Evolutionary conservation across 2,888 invertebrate species (phyloP), one percentile per base, ranked within the genome.

Genomic region (Euphydryas editha): DNA sequence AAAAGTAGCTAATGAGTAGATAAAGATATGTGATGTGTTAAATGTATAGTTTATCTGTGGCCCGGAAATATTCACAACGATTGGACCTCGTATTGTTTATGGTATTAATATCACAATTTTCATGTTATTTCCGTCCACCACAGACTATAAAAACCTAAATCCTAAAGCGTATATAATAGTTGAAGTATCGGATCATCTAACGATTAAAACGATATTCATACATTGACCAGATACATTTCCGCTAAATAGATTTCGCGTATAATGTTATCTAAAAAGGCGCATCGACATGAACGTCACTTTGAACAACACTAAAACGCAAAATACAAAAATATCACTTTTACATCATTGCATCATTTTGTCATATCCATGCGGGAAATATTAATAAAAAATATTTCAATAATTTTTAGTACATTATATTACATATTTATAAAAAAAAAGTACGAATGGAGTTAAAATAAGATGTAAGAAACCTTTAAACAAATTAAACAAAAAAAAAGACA

Each of bases 11-110:
- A 90, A 86, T 86, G 87, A 88, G 84, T 88, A 89, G 87, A 84
- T 81, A 59, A 30, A 83, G 86, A 88, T 92, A 92, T 92, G 92
- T 92, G 88, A 88, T 86, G 87, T 87, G 81, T 89, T 88, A 87
- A 80, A 82, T 85, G 83, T 81, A 80, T 73, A 78, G 70, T 76
- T 58, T 65, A 69, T 71, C 78, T 78, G 76, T 72, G 78, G 72
- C 79, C 73, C 75, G 77, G 73, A 78, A 70, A 70, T 75, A 75
- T 54, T 54, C 54, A 76, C 76, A 72, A 74, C 77, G 60, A 62
- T 62, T 58, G 44, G 42, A 44, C 21, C 44, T 44, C 44, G 42
- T 58, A 58, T 24, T 24, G 24, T 21, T 37, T 21, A 61, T 30
- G 51, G 24, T 39, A 58, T 36, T 13, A 61, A 74, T 75, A 79